phyloP scores from a whole-genome alignment of 2,888 invertebrate species.

The Drosophila flavopinicola region DNA sequence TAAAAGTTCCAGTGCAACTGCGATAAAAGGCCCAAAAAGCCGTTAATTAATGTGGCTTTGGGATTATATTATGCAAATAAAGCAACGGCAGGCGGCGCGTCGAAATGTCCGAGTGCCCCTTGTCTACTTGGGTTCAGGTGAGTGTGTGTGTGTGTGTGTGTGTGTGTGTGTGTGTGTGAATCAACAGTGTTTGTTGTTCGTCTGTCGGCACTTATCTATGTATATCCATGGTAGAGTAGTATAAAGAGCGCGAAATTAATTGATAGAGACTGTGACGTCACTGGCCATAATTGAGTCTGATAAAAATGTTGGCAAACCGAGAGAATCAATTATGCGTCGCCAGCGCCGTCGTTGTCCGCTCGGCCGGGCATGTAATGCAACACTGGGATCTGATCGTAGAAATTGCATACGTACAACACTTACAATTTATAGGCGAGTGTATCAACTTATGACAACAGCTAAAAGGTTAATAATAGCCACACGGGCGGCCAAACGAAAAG shows the following conservation, averaged over 20 bases:
- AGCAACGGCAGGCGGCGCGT: conserved; percentile 63
- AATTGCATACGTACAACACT: conserved; percentile 14
- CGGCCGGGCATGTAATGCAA: conserved; percentile 23
- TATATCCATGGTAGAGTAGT: not conserved
- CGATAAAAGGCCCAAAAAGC: conserved; percentile 32
- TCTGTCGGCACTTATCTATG: conserved; percentile 41
- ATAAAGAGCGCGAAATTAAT: conserved; percentile 10
- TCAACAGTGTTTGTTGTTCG: conserved; percentile 20
- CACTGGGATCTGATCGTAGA: conserved; percentile 24
- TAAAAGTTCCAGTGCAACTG: conserved; percentile 11
- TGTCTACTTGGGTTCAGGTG: conserved; percentile 78
- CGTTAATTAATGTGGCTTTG: conserved; percentile 81
- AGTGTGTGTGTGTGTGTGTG: conserved; percentile 37
- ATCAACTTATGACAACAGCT: conserved; percentile 78
- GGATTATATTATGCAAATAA: conserved; percentile 75
- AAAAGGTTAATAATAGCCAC: conserved; percentile 72
- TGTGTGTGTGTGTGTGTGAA: conserved; percentile 1
- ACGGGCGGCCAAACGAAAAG: conserved; percentile 19
- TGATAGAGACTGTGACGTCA: conserved; percentile 38
- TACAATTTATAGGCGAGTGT: conserved; percentile 48
- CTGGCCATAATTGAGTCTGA: conserved; percentile 10
- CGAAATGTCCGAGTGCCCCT: conserved; percentile 67
- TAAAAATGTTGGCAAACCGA: conserved; percentile 11
- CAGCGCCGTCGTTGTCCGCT: conserved; percentile 19
- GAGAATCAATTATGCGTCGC: conserved; percentile 18